These are phyloP conservation scores for Dallia pectoralis DNA, from an alignment of 2,797 vertebrate genomes.

Conservation along the genomic window DNA sequence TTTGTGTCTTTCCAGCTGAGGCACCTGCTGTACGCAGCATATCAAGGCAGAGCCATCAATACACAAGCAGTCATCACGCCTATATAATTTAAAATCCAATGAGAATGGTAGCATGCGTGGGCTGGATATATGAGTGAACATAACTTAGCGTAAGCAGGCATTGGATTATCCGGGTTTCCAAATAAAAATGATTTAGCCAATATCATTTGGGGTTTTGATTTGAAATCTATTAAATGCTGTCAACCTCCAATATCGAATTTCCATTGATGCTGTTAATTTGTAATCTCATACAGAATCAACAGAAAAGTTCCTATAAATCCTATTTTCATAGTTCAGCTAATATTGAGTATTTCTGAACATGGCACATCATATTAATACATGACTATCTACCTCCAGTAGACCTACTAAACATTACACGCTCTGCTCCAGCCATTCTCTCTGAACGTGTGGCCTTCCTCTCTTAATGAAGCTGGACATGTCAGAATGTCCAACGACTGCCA, in stretches of 20 bases:
- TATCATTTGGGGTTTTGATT: conserved; percentile 29
- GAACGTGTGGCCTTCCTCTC: conserved; percentile 34
- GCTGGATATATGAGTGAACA: conserved; percentile 59
- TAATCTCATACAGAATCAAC: conserved; percentile 3
- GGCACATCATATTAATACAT: not conserved
- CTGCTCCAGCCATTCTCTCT: not conserved
- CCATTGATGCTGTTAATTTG: not conserved
- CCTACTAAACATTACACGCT: not conserved
- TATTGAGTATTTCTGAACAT: not conserved
- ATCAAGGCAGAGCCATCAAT: conserved; percentile 50
- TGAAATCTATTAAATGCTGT: conserved; percentile 24
- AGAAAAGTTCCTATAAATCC: not conserved
- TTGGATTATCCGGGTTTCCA: conserved; percentile 60
- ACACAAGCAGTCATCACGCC: conserved; percentile 58
- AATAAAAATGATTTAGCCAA: conserved; percentile 56
- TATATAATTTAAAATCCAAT: conserved; percentile 63
- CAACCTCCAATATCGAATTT: not conserved
- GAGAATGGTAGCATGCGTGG: conserved; percentile 63
- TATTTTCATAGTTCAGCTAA: not conserved
- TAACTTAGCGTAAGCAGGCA: conserved; percentile 55
- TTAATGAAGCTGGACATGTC: conserved; percentile 61
- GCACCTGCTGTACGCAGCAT: conserved; percentile 60
- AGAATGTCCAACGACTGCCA: conserved; percentile 49
- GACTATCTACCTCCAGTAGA: not conserved
- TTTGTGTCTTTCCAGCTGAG: conserved; percentile 50